Evolutionary conservation across 2,888 invertebrate species (phyloP), one percentile per base, ranked within the genome.

Genomic region (Brenthis daphne): DNA sequence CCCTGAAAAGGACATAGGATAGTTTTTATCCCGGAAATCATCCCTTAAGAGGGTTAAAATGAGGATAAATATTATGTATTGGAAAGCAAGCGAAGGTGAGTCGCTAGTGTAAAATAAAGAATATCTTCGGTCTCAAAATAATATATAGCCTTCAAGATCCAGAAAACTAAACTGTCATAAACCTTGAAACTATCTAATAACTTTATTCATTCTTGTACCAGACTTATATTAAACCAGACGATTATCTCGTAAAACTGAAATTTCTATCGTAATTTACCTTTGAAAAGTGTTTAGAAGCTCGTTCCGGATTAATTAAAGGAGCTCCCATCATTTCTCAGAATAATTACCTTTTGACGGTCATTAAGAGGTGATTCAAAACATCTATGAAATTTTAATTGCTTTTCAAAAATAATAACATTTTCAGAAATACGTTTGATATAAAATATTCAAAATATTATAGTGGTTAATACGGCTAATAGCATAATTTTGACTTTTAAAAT

Each of bases 261-360:
- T 51, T 51, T 13, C 37, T 24, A 51, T 53, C 13, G 16, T 51
- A 48, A 56, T 61, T 33, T 51, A 61, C 61, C 51, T 61, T 61
- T 61, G 20, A 20, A 61, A 61, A 61, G 51, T 53, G 37, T 53
- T 61, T 51, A 61, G 13, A 53, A 58, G 14, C 58, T 66, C 58
- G 53, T 58, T 66, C 51, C 54, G 54, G 53, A 47, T 54, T 66
- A 66, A 66, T 58, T 66, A 66, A 58, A 66, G 58, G 65, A 53
- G 29, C 58, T 54, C 16, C 29, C 47, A 47, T 58, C 16, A 29
- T 48, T 58, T 66, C n/a, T 20, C 61, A 51, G 43, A 51, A 51
- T 51, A 66, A 58, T 58, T 47, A 58, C n/a, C 53, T 29, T 53
- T 53, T 37, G 16, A 47, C 5, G 47, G 16, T 54, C 57, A 66